Evolutionary conservation across 2,888 invertebrate species (phyloP), one percentile per base, ranked within the genome.

Genomic region (Drosophila subquinaria): DNA sequence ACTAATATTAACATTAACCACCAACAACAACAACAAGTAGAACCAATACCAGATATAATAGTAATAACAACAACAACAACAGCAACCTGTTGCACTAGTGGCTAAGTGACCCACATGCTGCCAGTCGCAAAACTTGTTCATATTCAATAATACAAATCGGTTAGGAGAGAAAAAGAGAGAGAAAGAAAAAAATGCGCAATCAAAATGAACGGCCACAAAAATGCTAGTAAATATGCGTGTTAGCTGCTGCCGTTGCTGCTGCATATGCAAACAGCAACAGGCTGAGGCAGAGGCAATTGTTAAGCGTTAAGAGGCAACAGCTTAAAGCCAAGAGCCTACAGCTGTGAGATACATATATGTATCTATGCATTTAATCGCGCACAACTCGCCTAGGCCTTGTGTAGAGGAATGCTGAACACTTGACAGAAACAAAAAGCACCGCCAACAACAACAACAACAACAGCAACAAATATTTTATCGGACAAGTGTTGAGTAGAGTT

Each of bases 61-160:
- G 33, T 43, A 43, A 6, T 33, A 63, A 17, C 23, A 52, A 13
- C 38, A 62, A 4, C 63, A 56, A 9, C 48, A 66, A 23, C 51
- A 64, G 27, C 81, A 81, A 82, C 83, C 81, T 82, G 83, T 80
- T 81, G 81, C 78, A 77, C 81, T 78, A 81, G 75, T 81, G 81
- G 78, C 83, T 81, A 75, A 82, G 81, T 82, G 81, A 82, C 81
- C 81, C 83, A 81, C 81, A 81, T 81, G 81, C 61, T 73, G 69
- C 56, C 66, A 76, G 64, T 75, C 69, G 71, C 82, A 71, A 81
- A 81, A 81, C 81, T 80, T 81, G 81, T 81, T 82, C 74, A 69
- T 69, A 82, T 77, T 83, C 78, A 77, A 80, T 82, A 81, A 79
- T 70, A 77, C 79, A 83, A 82, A 81, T 81, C 72, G 69, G 59